Conservation (phyloP, 2,797 vertebrate genomes). For the Salarias fasciatus region DNA sequence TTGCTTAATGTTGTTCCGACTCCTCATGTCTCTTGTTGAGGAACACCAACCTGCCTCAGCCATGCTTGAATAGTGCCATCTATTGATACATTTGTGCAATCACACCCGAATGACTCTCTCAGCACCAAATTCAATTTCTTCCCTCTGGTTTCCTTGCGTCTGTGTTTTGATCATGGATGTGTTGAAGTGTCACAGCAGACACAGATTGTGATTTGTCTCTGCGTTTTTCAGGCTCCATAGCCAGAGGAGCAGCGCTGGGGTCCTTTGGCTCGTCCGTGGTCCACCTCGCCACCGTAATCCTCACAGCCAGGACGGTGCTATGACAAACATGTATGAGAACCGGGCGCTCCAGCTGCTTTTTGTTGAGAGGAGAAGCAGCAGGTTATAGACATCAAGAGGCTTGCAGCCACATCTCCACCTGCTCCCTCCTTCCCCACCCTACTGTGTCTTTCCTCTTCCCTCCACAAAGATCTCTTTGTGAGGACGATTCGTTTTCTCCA, state of each 20-base stretch:
- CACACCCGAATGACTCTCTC: no score
- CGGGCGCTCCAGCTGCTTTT: constrained; percentile 51
- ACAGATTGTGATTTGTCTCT: constrained; percentile 9
- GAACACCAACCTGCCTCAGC: not conserved
- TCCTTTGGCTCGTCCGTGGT: constrained; percentile 82
- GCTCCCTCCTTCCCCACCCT: constrained; percentile 41
- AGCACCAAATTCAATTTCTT: no score
- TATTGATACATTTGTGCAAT: constrained; percentile 29
- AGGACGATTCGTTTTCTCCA: constrained; percentile 44
- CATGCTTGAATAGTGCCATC: constrained; percentile 67
- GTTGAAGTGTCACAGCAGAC: no score
- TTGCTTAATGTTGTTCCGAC: no score
- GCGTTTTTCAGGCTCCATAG: constrained; percentile 83
- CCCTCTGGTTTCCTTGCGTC: not conserved
- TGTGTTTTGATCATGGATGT: not conserved
- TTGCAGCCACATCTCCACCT: constrained; percentile 44
- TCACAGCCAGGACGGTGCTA: constrained; percentile 92
- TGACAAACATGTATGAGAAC: constrained; percentile 84
- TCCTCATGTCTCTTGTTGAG: constrained; percentile 11
- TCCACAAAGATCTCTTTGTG: constrained; percentile 58
- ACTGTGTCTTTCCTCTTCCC: constrained; percentile 49
- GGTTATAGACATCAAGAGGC: constrained; percentile 61
- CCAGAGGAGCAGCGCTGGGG: constrained; percentile 83
- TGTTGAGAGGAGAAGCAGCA: constrained; percentile 51
- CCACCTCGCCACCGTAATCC: constrained; percentile 85